Conservation (phyloP, 2,113 vertebrate species). For the Toxostoma redivivum region DNA sequence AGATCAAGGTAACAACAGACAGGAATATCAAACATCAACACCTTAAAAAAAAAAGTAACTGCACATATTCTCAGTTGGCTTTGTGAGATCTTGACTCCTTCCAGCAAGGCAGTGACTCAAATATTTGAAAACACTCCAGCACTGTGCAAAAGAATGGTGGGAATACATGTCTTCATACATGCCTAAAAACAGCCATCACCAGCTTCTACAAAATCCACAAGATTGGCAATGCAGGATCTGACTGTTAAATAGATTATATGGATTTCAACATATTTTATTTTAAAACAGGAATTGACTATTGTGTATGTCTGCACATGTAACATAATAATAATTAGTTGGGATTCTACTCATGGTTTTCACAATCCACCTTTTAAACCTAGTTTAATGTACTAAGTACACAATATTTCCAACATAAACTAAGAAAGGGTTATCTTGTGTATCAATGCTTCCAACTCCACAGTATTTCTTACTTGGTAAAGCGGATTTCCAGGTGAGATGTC, state of each 20-base stretch:
- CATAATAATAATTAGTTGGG: not conserved
- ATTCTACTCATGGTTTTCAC: accelerated
- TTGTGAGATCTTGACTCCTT: not conserved
- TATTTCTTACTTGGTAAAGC: slow-evolving; percentile 94
- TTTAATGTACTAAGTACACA: not conserved
- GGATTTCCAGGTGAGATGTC: slow-evolving; percentile 98
- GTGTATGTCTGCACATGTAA: not conserved
- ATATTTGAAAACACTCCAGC: not conserved
- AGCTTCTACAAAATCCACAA: not conserved
- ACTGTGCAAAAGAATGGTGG: not conserved
- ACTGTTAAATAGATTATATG: not conserved
- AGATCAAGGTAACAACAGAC: not conserved
- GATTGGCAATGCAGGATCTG: not conserved
- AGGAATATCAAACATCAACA: not conserved
- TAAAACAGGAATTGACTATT: not conserved
- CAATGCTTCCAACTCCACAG: not conserved
- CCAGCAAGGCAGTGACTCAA: not conserved
- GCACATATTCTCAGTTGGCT: not conserved
- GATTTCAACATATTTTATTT: not conserved
- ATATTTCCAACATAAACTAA: not conserved
- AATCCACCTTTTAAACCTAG: not conserved
- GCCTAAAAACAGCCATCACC: not conserved
- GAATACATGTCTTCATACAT: not conserved
- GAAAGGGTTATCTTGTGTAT: not conserved
- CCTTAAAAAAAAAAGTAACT: not conserved